These are phyloP conservation scores for Helarctos malayanus DNA, from an alignment of 2,797 vertebrate genomes.

Conservation along the genomic window DNA sequence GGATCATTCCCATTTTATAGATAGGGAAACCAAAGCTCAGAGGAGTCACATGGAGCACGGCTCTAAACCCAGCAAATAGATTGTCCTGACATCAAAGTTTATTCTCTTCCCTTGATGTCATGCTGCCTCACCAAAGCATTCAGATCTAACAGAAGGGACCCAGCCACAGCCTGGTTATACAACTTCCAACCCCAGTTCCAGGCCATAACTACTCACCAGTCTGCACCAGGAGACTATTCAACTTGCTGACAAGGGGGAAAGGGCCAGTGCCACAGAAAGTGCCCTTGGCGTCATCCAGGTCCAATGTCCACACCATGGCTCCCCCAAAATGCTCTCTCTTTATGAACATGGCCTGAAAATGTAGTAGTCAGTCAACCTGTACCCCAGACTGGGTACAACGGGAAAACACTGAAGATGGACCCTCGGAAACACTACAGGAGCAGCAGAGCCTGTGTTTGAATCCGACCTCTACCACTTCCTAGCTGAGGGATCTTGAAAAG, in stretches of 20 bases:
- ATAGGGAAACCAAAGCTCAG: background rate
- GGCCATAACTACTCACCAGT: slow-evolving; percentile 53
- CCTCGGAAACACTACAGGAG: background rate
- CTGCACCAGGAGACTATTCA: slow-evolving; percentile 50
- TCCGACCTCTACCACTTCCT: background rate
- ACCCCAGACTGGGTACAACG: background rate
- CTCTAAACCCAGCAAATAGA: background rate
- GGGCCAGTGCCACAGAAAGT: slow-evolving; percentile 71
- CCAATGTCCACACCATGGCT: slow-evolving; percentile 82
- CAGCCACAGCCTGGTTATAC: background rate
- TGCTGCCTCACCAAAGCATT: background rate
- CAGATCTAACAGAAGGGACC: background rate
- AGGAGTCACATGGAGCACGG: background rate
- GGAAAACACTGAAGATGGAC: background rate
- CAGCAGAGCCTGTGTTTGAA: background rate
- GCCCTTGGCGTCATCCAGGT: slow-evolving; percentile 78
- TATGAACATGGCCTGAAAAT: slow-evolving; percentile 72
- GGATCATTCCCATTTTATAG: background rate
- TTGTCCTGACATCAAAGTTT: background rate
- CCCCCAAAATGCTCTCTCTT: slow-evolving; percentile 73
- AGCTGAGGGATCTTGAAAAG: background rate
- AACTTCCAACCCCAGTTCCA: background rate
- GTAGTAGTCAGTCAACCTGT: background rate
- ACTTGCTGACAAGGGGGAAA: slow-evolving; percentile 68
- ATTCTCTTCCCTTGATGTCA: background rate